phyloP scores from a whole-genome alignment of 64 coral and sea anemone genomes.

The Porites lutea region DNA sequence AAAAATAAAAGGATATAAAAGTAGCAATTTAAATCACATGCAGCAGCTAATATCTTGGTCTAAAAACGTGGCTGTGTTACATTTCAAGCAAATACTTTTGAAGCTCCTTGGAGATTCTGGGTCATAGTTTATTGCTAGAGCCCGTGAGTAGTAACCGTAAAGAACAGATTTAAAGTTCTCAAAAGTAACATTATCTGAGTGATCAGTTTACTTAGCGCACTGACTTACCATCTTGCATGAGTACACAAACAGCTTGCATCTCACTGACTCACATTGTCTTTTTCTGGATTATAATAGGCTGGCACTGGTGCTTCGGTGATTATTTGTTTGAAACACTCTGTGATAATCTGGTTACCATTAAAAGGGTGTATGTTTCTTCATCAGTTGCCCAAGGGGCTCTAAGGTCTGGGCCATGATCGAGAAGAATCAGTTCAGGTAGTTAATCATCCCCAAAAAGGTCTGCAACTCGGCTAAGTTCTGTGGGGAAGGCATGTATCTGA shows the following conservation, averaged over 20 bases:
- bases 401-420: conserved; percentile 27
- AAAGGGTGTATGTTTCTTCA: too few relatives aligned
- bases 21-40: too few relatives aligned
- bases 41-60: too few relatives aligned
- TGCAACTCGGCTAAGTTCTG: conserved; percentile 59
- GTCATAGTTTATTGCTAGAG: too few relatives aligned
- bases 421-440: conserved; percentile 75
- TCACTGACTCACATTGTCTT: conserved; percentile 28
- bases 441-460: conserved; percentile 64
- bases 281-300: conserved; percentile 58
- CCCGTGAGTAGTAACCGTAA: too few relatives aligned
- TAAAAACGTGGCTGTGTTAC: too few relatives aligned
- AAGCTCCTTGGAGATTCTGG: too few relatives aligned
- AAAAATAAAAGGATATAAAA: too few relatives aligned
- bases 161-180: too few relatives aligned
- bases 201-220: conserved; percentile 44
- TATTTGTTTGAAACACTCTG: conserved; percentile 54
- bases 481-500: conserved; percentile 49
- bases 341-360: conserved; percentile 65
- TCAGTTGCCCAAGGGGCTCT: conserved; percentile 53
- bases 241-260: conserved; percentile 52
- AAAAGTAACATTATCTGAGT: too few relatives aligned
- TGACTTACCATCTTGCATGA: conserved; percentile 41
- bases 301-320: conserved; percentile 48
- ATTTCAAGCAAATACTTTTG: too few relatives aligned